Evolutionary conservation across 2,888 invertebrate genomes (phyloP), one percentile per base, ranked within the genome.

Genomic region (Ophion obscuratus): DNA sequence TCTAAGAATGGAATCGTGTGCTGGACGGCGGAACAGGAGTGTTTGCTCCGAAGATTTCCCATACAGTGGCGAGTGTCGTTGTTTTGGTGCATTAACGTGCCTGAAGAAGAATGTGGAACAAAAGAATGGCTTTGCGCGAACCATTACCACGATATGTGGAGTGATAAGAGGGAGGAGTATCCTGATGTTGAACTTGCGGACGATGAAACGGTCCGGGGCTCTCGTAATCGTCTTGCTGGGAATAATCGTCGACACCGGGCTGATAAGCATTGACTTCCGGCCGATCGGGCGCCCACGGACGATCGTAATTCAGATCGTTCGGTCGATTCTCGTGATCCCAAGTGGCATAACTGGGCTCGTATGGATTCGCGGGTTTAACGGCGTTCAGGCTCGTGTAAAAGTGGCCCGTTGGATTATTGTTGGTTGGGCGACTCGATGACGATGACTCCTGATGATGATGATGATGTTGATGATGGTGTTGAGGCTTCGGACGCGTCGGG

Each of bases 391-490:
- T 76, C 24, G 84, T 61, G 81, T 77, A 84, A 84, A 71, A 86
- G 67, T 81, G 68, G 44, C 81, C 81, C 24, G 86, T 17, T 11
- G 80, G 47, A 80, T 80, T 75, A 20, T 75, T 66, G 66, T 61
- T 53, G 4, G 80, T n/a, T 3, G 87, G 87, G 53, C 85, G 78
- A 70, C 82, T 80, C 84, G 62, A 53, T 17, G 40, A 11, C 36
- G 74, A 62, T 53, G 78, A 88, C 75, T 89, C 89, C 62, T 91
- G 90, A 82, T 82, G 66, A 44, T 88, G n/a, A 57, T 97, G 97
- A 92, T 97, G 96, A 1, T 97, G 95, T 14, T 62, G 83, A 14
- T 73, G 74, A 31, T 70, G 40, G 6, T 40, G 40, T 7, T 91
- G 90, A 82, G 96, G 95, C 0, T 95, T 95, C 31, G 95, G 94